These are phyloP conservation scores for Chunga burmeisteri DNA, from an alignment of 2,113 vertebrate genomes.

Conservation along the genomic window DNA sequence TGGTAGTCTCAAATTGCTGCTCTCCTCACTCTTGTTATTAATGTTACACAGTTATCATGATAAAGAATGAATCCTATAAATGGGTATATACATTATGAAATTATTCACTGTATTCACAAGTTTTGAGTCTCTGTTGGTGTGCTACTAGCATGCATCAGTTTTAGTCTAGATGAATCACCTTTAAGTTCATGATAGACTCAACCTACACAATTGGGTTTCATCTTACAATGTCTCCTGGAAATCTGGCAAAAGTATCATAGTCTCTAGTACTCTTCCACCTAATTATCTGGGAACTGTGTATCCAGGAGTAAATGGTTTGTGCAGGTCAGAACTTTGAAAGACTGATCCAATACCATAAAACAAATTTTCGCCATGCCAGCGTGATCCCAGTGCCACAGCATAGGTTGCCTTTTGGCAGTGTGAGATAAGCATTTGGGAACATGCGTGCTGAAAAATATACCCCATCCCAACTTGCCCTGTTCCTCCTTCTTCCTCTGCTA, in stretches of 20 bases:
- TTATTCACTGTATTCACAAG: not conserved
- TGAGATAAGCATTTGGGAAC: not conserved
- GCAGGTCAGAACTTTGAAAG: not conserved
- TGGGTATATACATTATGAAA: not conserved
- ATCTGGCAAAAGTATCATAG: not conserved
- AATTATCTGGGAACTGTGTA: not conserved
- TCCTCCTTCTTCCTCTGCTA: not conserved
- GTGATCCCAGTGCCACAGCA: not conserved
- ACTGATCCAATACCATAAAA: not conserved
- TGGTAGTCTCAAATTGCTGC: not conserved
- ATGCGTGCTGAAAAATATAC: not conserved
- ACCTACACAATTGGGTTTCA: not conserved
- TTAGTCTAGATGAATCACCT: not conserved
- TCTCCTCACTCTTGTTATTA: not conserved
- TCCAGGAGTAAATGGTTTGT: not conserved
- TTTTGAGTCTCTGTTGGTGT: not conserved
- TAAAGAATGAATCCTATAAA: not conserved
- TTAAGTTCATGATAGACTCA: not conserved
- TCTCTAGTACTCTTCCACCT: not conserved
- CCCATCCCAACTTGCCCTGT: not conserved
- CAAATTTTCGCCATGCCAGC: not conserved
- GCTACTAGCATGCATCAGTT: not conserved
- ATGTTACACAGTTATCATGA: not conserved
- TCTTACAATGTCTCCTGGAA: not conserved
- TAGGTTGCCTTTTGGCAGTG: not conserved